Base-by-base conservation (phyloP, 2,888 invertebrate genomes). In the Dendrolimus houi region DNA sequence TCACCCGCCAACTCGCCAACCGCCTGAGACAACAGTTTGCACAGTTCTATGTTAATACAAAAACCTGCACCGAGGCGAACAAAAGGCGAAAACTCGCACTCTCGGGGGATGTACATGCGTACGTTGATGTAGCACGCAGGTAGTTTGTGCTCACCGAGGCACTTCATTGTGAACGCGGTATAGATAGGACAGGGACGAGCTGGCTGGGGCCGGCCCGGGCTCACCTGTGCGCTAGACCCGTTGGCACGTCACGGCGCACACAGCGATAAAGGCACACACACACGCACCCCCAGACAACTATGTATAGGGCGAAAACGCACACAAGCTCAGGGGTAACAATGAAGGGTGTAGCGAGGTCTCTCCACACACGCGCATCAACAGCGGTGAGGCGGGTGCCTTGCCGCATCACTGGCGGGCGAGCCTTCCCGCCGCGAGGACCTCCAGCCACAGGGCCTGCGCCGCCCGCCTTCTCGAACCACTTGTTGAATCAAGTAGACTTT, bases 321-420 rank as follows among this genome's bases (percentile, higher is more conserved):
- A 71, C 72, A 62, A 55, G 29, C 54, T 60, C 58, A 41, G 13
- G 41, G n/a, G 54, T 54, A 57, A 74, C 67, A 70, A 65, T 70
- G 69, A 66, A 69, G 70, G 76, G 59, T 68, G 65, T 65, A 67
- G 64, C 61, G 64, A 61, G 65, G 63, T 59, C 63, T 62, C 58
- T 66, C 68, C 80, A 77, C 77, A 77, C 75, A 66, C 56, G 55
- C 64, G 59, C 61, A 59, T 62, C 63, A 60, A 57, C 58, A 58
- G 62, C 62, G 61, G 60, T 59, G 72, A 68, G 68, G 58, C 71
- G 71, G 68, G 64, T 62, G 75, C 75, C 63, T 47, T 47, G 65
- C 65, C 66, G 70, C 70, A 64, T 71, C 88, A 88, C 71, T 84
- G 85, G 89, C 89, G 88, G 89, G 85, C 85, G 77, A 87, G 83